Base-by-base conservation (phyloP, 1,140 invertebrate species). In the Drosophila serrata region DNA sequence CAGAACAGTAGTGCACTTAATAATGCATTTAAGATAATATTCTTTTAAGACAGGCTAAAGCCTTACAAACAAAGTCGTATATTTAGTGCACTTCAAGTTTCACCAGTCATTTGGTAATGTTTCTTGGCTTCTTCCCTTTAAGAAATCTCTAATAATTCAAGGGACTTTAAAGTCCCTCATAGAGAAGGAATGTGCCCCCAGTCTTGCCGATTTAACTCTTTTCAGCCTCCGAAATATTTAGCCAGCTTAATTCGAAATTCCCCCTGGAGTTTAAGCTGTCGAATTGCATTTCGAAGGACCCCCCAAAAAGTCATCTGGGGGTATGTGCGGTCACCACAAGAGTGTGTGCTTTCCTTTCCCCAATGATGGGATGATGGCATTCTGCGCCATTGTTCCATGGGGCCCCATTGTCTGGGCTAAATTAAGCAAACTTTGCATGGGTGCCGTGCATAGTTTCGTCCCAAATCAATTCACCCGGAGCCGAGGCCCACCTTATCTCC, bases 351-450 rank as follows among this genome's bases (percentile, higher is more conserved):
- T 8, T 15, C 9, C 45, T 12, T 15, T 22, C 22, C 42, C 31
- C 33, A 37, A 37, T 37, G 49, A 51, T 51, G 49, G 19, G 15
- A 60, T 46, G 29, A 27, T 65, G 55, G 33, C 65, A 68, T 40
- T 67, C 60, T 48, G 33, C 43, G 42, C 76, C 67, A 88, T 87
- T 87, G 82, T 87, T 88, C 72, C 19, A 9, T 17, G 45, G 31
- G 62, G 58, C 68, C 56, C 80, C 68, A 87, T 87, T 87, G 82
- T 87, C 84, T 88, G 53, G 48, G 62, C 64, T 74, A 84, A 87
- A 88, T 88, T 88, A 88, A 87, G 82, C 76, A 80, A 77, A 88
- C 86, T 82, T 84, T 65, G 72, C 63, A 59, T 79, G 76, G 59
- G 67, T 65, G 84, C 72, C 76, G 62, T 73, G 84, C 82, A 87